Evolutionary conservation across 2,888 invertebrate genomes (phyloP), one percentile per base, ranked within the genome.

Genomic region (Lasioglossum marginatum): DNA sequence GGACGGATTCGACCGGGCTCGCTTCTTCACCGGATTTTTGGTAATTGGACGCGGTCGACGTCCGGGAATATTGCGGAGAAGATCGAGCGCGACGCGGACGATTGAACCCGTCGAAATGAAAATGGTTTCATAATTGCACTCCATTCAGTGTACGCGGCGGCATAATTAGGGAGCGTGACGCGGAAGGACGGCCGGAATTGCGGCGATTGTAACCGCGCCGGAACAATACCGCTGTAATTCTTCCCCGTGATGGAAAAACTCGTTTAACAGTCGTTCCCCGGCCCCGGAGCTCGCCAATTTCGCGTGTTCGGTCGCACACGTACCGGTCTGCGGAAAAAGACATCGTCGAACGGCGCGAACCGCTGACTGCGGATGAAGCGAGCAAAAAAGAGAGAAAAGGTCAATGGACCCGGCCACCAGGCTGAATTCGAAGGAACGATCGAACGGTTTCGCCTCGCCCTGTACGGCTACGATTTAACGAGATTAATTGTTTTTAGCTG

Each of bases 401-500:
- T 57, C 57, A 57, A n/a, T 57, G 57, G n/a, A 57, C 57, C 57
- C n/a, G 57, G 12, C n/a, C n/a, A 4, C n/a, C n/a, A 5, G 23
- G 6, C 23, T 34, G 43, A 4, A 48, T 77, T 63, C 34, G 63
- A 71, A 68, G 43, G 68, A 77, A 52, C 27, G 71, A 52, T 66
- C 71, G 45, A 63, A 78, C 80, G 75, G 81, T 79, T 16, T 82
- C 78, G 31, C 48, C 73, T 88, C 82, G 81, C 80, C 81, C 81
- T 85, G 80, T 79, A 87, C 70, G 37, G 88, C 88, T 89, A 85
- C 90, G 86, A 88, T 91, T 83, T 89, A 87, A 86, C 87, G 89
- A 92, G 91, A 92, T 92, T 92, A 91, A 92, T 92, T 91, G 91
- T 88, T 91, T 81, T 90, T 89, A 89, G 90, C 87, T 89, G 73